These are phyloP conservation scores for Lycophotia porphyrea DNA, from an alignment of 2,888 invertebrate species.

Conservation along the genomic window DNA sequence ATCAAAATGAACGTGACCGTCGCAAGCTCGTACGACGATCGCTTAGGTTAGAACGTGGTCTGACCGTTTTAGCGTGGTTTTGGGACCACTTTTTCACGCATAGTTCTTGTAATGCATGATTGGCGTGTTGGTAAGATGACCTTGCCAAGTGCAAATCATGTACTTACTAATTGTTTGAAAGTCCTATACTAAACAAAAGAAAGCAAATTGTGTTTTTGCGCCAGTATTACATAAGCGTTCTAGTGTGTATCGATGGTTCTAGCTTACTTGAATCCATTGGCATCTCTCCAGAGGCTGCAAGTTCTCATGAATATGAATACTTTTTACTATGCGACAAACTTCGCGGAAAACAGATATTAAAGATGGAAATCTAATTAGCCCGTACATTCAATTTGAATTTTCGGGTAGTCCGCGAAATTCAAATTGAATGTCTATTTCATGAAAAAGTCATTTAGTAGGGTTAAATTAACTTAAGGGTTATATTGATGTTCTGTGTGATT, in stretches of 20 bases:
- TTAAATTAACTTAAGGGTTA: not conserved
- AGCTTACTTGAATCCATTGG: conserved; percentile 29
- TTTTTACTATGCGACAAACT: conserved; percentile 15
- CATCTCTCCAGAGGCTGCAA: conserved; percentile 27
- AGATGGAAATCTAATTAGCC: not conserved
- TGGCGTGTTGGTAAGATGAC: not conserved
- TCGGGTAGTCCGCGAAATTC: not conserved
- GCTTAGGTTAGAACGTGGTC: not conserved
- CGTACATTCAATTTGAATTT: too few relatives aligned
- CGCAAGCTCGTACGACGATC: not conserved
- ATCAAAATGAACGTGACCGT: not conserved
- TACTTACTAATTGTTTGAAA: not conserved
- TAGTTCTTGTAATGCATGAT: not conserved
- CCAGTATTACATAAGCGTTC: conserved; percentile 1
- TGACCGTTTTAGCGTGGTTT: conserved; percentile 9
- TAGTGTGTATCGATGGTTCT: conserved; percentile 1
- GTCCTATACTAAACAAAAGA: not conserved
- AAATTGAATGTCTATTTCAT: not conserved
- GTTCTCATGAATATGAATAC: conserved; percentile 6
- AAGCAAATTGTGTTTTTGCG: not conserved
- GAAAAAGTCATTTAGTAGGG: not conserved
- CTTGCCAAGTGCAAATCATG: not conserved
- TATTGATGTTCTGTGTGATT: not conserved
- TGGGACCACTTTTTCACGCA: conserved; percentile 3
- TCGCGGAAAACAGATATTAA: not conserved